Evolutionary conservation across 2,113 vertebrate genomes (phyloP).

Genomic region (Tamias sibiricus): DNA sequence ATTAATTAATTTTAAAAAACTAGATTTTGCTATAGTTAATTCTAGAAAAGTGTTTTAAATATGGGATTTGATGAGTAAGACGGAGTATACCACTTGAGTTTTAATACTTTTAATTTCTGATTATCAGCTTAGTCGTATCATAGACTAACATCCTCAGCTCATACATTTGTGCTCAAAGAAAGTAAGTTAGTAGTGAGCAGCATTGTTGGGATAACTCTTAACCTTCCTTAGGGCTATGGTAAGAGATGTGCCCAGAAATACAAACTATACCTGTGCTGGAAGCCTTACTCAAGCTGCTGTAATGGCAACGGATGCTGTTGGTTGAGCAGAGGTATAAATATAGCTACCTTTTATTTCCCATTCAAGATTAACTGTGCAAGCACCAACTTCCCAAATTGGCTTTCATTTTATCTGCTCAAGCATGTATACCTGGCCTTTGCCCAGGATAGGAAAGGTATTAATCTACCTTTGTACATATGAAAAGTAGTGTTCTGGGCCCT

Average conservation of each 20-base stretch:
- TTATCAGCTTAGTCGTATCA: neutral
- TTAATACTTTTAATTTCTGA: neutral
- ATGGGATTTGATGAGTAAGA: conserved; percentile 58
- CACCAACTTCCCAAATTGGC: conserved; percentile 79
- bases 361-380: conserved; percentile 80
- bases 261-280: neutral
- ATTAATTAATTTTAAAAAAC: conserved; percentile 73
- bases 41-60: conserved; percentile 62
- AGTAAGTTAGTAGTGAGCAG: neutral
- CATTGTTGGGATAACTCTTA: neutral
- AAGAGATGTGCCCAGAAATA: conserved; percentile 2
- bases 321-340: conserved; percentile 72
- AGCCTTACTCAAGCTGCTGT: neutral
- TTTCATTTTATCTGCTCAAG: conserved; percentile 83
- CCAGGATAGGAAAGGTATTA: conserved; percentile 76
- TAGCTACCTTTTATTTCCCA: conserved; percentile 73
- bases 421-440: conserved; percentile 76
- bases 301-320: conserved; percentile 43
- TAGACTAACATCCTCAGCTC: neutral
- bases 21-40: conserved; percentile 40
- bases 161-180: neutral
- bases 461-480: conserved; percentile 82
- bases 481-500: conserved; percentile 79
- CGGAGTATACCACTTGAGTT: neutral
- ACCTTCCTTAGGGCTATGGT: neutral